Conservation (phyloP, 2,113 vertebrate genomes). For the Tiliqua scincoides region DNA sequence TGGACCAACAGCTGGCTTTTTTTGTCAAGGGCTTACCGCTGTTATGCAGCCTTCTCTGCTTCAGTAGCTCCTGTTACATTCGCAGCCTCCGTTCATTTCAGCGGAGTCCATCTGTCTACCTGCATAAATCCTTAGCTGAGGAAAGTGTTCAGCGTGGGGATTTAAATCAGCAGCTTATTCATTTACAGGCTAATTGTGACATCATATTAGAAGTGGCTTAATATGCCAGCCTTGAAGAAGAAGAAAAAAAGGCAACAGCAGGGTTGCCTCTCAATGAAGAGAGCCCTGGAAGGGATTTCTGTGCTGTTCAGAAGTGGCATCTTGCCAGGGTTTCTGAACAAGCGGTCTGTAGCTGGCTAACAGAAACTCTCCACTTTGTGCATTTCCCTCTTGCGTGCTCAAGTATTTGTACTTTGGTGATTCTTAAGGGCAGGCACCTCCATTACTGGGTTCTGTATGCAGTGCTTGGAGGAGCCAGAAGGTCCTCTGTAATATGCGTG, state of each 20-base stretch:
- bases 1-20: background rate
- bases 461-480: fast-evolving
- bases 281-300: background rate
- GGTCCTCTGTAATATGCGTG: background rate
- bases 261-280: background rate
- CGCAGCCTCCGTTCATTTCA: background rate
- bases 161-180: background rate
- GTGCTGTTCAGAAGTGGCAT: background rate
- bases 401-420: background rate
- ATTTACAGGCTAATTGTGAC: background rate
- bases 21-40: background rate
- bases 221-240: background rate
- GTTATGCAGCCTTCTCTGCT: background rate
- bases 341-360: background rate
- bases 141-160: too few relatives aligned
- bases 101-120: background rate
- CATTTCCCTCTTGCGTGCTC: background rate
- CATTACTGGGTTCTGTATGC: fast-evolving
- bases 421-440: background rate
- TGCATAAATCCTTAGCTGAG: background rate
- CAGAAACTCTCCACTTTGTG: background rate
- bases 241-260: too few relatives aligned
- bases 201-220: background rate
- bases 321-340: too few relatives aligned
- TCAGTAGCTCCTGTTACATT: too few relatives aligned